Base-by-base conservation (phyloP, 2,888 invertebrate genomes). In the Scaptomyza tumidula region DNA sequence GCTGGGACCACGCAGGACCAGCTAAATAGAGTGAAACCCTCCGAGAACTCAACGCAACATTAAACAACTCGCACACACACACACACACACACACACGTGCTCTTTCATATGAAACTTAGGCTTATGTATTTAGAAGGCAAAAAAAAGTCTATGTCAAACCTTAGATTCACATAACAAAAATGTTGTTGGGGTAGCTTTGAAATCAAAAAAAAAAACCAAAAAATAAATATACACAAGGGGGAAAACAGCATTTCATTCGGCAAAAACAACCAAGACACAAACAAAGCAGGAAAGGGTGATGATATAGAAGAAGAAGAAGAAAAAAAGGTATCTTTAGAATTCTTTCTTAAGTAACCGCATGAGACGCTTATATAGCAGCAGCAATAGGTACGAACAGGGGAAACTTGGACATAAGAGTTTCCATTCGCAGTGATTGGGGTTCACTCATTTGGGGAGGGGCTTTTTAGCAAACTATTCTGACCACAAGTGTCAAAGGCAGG, bases 401-500 rank as follows among this genome's bases (percentile, higher is more conserved):
- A 31, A 29, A 53, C 48, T 53, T 45, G 55, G 11, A 35, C 43
- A 44, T 39, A 45, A 63, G 31, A 50, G 55, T 44, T 41, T 33
- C 41, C 49, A 59, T 79, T 55, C 24, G 58, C 52, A 54, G 69
- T 79, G 67, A 80, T 80, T 72, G 46, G 71, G 78, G 78, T 43
- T 46, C 7, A n/a, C 61, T 45, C 50, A 50, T 33, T 6, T 14
- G 31, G 53, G 53, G 11, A 5, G 13, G 9, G 33, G 50, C 49
- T 48, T 41, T 44, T 37, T 54, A 49, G 69, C 48, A 48, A 86
- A 78, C 89, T 80, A 81, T 78, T 74, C 59, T 74, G 77, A 66
- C 67, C 74, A 68, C 69, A 88, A 86, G 89, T 88, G 86, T 73
- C 86, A 86, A 77, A 86, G 77, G 73, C 71, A 86, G 77, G 46